Base-by-base conservation (phyloP, 2,113 vertebrate species). In the Pelmatolapia mariae region DNA sequence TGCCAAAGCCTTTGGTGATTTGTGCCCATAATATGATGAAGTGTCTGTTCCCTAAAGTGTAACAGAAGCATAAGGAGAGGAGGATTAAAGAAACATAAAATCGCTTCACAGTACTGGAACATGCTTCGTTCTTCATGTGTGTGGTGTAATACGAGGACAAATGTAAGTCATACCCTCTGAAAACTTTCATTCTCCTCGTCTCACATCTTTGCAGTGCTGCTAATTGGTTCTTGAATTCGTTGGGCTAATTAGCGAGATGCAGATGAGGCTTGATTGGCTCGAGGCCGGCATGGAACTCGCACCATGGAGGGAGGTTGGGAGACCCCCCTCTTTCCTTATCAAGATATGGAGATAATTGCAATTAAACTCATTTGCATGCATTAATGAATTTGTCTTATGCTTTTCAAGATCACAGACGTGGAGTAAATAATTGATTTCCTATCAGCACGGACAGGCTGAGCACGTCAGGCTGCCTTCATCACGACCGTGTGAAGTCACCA, bases 341-440 rank as follows among this genome's bases (percentile, higher is more conserved):
- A 92, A 92, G 91, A 95, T 94, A 91, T 81, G 88, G 84, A 94
- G 95, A 95, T 95, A 94, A 95, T 94, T 95, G 91, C 93, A 95
- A 94, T 95, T 95, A 93, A 73, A 89, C 85, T 90, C 24, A 95
- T 96, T 96, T 95, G 94, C 95, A 95, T 95, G 94, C 84, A 85
- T 94, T 95, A 94, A 95, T 95, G 63, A 95, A 93, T 94, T 93
- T 93, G 92, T 94, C 89, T 87, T 81, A 86, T 88, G 87, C 90
- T 87, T 93, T 89, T 90, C 73, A 84, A 85, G 89, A 91, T 94
- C 84, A 53, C 73, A 83, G 83, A 86, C 86, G 73, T 91, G 81
- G 85, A 93, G 92, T 94, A 93, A 94, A 94, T 90, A 87, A 95
- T 89, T 93, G 81, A 94, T 92, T 53, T 85, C 36, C 82, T 86